Evolutionary conservation across 2,113 vertebrate genomes (phyloP).

Genomic region (Myrmophylax atrothorax): DNA sequence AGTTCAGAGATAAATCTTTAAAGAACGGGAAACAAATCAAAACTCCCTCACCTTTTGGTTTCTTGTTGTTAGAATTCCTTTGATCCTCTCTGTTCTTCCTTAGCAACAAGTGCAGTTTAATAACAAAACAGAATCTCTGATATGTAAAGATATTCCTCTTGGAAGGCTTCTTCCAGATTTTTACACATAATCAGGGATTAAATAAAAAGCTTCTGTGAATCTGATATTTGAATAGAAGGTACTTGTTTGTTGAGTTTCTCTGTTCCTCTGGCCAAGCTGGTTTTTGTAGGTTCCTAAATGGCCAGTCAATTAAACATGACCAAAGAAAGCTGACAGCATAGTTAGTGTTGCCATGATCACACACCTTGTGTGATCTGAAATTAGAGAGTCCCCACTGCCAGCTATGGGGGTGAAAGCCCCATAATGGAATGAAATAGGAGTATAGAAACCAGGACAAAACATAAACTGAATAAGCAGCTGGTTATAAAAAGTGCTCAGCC

Average conservation of each 20-base stretch:
- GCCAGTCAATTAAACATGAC: slow-evolving; percentile 44
- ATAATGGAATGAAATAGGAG: not conserved
- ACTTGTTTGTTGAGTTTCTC: not conserved
- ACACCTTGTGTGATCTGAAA: slow-evolving; percentile 27
- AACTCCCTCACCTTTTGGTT: slow-evolving; percentile 46
- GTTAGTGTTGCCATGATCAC: slow-evolving; percentile 65
- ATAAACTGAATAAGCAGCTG: not conserved
- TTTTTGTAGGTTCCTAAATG: slow-evolving; percentile 25
- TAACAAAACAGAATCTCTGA: slow-evolving; percentile 31
- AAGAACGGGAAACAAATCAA: slow-evolving; percentile 14
- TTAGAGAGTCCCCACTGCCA: slow-evolving; percentile 34
- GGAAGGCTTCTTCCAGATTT: not conserved
- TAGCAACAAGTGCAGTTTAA: slow-evolving; percentile 21
- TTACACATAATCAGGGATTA: not conserved
- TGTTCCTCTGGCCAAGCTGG: not conserved
- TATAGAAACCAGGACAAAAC: slow-evolving; percentile 34
- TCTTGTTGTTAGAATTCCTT: not conserved
- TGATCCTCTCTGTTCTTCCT: slow-evolving; percentile 37
- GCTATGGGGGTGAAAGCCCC: not conserved
- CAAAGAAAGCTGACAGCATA: slow-evolving; percentile 56
- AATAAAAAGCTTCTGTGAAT: not conserved
- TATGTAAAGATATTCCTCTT: not conserved
- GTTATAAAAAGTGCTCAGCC: not conserved
- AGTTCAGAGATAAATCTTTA: not conserved
- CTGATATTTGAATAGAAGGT: not conserved